Evolutionary conservation across 2,113 vertebrate genomes (phyloP).

Genomic region (Climacteris rufus): DNA sequence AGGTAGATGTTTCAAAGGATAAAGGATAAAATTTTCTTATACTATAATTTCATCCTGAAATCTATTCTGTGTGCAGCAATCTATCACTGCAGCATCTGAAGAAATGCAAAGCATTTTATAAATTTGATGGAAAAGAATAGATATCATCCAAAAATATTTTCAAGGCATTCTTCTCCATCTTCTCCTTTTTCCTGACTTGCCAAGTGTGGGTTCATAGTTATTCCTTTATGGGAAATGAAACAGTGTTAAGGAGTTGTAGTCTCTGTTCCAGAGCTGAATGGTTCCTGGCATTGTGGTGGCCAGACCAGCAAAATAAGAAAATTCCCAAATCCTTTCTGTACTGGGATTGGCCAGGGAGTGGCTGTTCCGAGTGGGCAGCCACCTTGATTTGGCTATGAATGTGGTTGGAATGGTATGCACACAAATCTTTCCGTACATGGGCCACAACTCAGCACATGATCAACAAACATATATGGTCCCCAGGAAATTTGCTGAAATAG

Average conservation of each 20-base stretch:
- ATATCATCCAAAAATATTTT: neutral
- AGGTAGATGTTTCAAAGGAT: neutral
- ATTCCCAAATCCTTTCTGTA: neutral
- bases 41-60: neutral
- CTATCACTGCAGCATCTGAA: neutral
- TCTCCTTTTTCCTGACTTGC: neutral
- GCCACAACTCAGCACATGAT: neutral
- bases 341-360: no score
- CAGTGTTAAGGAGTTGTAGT: neutral
- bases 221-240: neutral
- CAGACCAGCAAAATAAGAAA: neutral
- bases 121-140: neutral
- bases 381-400: neutral
- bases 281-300: neutral
- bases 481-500: neutral
- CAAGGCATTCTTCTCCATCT: neutral
- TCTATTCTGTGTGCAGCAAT: neutral
- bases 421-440: neutral
- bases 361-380: neutral
- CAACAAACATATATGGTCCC: accelerated
- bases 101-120: neutral
- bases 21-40: neutral
- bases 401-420: neutral
- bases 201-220: neutral
- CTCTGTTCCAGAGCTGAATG: neutral